These are phyloP conservation scores for Temnothorax longispinosus DNA, from an alignment of 1,140 invertebrate species.

Conservation along the genomic window DNA sequence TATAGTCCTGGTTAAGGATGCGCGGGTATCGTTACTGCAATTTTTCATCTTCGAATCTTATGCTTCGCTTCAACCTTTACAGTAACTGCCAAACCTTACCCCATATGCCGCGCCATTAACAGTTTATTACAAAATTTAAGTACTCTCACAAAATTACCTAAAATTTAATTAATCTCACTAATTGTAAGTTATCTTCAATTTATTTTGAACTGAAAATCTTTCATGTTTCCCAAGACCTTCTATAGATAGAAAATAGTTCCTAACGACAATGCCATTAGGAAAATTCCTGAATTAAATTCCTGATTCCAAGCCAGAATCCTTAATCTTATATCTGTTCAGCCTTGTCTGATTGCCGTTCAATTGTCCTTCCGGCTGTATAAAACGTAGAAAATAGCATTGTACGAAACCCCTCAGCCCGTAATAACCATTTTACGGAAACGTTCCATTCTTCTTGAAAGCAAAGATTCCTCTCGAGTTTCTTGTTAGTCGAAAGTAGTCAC, in stretches of 20 bases:
- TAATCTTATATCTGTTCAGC: background rate
- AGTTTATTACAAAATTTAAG: background rate
- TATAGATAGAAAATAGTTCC: background rate
- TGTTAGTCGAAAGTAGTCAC: background rate
- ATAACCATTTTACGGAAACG: background rate
- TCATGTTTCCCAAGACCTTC: background rate
- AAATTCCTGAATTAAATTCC: background rate
- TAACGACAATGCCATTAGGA: background rate
- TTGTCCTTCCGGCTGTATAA: background rate
- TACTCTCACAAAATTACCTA: background rate
- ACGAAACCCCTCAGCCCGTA: background rate
- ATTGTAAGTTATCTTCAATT: background rate
- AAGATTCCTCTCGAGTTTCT: background rate
- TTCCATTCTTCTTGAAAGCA: background rate
- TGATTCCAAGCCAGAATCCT: background rate
- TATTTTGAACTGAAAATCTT: background rate
- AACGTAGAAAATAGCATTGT: background rate
- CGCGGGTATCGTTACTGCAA: background rate
- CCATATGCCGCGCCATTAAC: background rate
- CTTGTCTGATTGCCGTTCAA: background rate
- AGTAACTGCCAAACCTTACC: background rate
- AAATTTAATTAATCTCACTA: background rate
- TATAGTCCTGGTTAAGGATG: slow-evolving; percentile 18
- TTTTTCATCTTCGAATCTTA: background rate
- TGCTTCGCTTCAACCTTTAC: background rate